Evolutionary conservation across 2,113 vertebrate species (phyloP), one percentile per base, ranked within the genome.

Genomic region (Brachyhypopomus occidentalis): DNA sequence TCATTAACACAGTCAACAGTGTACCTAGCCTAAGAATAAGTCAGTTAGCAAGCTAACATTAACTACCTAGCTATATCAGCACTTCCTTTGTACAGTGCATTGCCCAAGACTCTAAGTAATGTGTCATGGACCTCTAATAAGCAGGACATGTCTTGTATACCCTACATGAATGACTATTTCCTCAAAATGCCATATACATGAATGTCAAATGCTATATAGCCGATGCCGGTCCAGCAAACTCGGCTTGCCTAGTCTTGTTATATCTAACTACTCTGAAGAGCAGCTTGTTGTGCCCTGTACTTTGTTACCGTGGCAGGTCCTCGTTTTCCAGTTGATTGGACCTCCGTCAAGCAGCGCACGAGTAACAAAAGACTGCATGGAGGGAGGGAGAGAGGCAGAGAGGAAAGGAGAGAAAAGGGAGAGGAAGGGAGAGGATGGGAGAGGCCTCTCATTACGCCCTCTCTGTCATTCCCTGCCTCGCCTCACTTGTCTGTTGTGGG

Each of bases 361-460:
- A 58, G 20, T 25, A 25, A 63, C 25, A 71, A 59, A 34, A 30
- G 45, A 23, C 52, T 1, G 8, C 55, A 60, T 56, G n/a, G 5
- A 30, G 12, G 63, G 23, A 76, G 30, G 2, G 36, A 36, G 25
- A 72, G 41, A 67, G 27, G 58, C 23, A 64, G 55, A 56, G 27
- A 55, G 56, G 38, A 34, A 22, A 25, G 55, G 23, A 48, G 9
- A 34, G 19, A 30, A 3, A 30, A 23, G 12, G 58, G 23, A 76
- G 30, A 55, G 56, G 38, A 34, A 19, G 36, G 19, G 14, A 34
- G 12, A 71, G 22, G 27, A 25, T 17, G 71, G 23, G 11, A 75
- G 66, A 58, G 63, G 67, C 45, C 41, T 67, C 84, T 84, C 59
- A 84, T 89, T 83, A 67, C 77, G 80, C 64, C 12, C 17, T 56